A percentile compares a stretch with the other conserved stretches of the same genome.
These are phyloP conservation scores for Dasyurus viverrinus DNA, from an alignment of 2,113 vertebrate genomes.

Conservation along the genomic window DNA sequence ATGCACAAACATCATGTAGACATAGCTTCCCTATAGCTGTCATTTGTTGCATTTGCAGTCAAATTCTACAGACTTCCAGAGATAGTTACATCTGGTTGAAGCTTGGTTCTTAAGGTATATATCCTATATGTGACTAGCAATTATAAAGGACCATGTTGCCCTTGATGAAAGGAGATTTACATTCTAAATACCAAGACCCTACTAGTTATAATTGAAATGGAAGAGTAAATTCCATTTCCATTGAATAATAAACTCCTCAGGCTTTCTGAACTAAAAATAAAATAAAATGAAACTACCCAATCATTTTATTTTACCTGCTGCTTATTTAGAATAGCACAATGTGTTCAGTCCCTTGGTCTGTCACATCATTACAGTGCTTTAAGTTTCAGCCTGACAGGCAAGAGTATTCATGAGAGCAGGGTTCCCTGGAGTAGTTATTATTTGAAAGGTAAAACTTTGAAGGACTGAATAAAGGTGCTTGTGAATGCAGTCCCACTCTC, in stretches of 20 bases:
- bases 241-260: neutral
- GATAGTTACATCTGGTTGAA: neutral
- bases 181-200: neutral
- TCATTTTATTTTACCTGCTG: neutral
- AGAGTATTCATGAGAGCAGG: neutral
- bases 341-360: neutral
- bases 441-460: neutral
- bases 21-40: neutral
- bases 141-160: neutral
- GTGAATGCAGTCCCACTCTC: neutral
- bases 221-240: neutral
- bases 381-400: neutral
- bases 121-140: neutral
- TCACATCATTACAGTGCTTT: neutral
- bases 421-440: neutral
- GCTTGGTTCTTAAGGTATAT: neutral
- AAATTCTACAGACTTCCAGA: neutral
- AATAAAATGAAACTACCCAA: neutral
- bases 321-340: neutral
- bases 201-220: neutral
- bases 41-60: slow-evolving; percentile 21
- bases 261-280: slow-evolving; percentile 15
- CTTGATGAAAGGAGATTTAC: neutral
- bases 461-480: neutral
- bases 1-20: neutral